Evolutionary conservation across 2,888 invertebrate genomes (phyloP), one percentile per base, ranked within the genome.

Genomic region (Resseliella maxima): DNA sequence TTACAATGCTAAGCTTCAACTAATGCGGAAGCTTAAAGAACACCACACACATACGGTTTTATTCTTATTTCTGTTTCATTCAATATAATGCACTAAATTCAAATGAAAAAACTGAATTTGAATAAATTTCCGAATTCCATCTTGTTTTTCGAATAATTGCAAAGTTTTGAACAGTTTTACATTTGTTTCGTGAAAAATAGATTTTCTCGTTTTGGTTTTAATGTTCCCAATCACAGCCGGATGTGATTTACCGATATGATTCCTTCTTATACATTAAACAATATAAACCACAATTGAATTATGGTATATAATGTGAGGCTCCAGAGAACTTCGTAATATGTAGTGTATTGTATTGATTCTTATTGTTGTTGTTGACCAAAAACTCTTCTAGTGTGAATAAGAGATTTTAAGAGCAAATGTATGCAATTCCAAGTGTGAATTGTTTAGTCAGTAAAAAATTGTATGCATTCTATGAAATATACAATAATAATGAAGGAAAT

Each of bases 201-300:
- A 72, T 12, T 35, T 2, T 50, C 18, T 50, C 0, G 15, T 31
- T 72, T 72, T 72, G 31, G 27, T 72, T 27, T 72, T 15, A 1
- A 12, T 2, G 12, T 2, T 59, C 12, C 2, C 27, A 72, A 31
- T 72, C 27, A 59, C 59, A 24, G 24, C 27, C 72, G 27, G 72
- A 72, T 35, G 72, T 72, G 72, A 27, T 31, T 72, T 72, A 72
- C 72, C 59, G 59, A 59, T 59, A 50, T 50, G n/a, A 50, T 18
- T 15, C 46, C 2, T 50, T 50, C 18, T 50, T 50, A 18, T 50
- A 18, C 46, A 18, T 18, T 18, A 6, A 50, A 50, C 18, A 15
- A 50, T 50, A 50, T 2, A 50, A 50, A 50, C 2, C 8, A 50
- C 46, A 50, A 15, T 18, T 8, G 18, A 18, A 50, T 5, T 41